Evolutionary conservation across 2,888 invertebrate genomes (phyloP), one percentile per base, ranked within the genome.

Genomic region (Polydrusus pterygomalis): DNA sequence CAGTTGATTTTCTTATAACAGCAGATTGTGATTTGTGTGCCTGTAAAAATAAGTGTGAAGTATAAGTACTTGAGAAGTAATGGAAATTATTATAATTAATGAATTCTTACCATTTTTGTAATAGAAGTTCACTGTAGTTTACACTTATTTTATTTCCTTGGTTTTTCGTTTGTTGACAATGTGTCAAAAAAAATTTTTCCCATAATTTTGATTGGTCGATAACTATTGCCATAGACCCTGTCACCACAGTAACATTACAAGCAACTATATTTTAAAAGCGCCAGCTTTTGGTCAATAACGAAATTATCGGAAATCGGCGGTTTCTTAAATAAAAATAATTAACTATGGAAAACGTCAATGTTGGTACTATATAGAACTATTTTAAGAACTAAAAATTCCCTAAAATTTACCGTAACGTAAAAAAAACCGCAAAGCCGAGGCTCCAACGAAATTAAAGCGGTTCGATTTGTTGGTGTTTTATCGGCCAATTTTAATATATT

Each of bases 1-100:
- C 70, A 15, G 76, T 20, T 10, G 54, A 15, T 25, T 75, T 77
- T 47, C 71, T 77, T 15, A 56, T 0, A 15, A 67, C 65, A n/a
- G 63, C 75, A 58, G 68, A 30, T 73, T 68, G 69, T 5, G 62
- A 17, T 51, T 72, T n/a, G 49, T 30, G 13, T 6, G 34, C 25
- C n/a, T 30, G 11, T 3, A 54, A 56, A 34, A 34, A n/a, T 13
- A 54, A 54, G 18, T 11, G 10, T 25, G n/a, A 25, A 11, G 25
- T 1, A 30, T 2, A 17, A 30, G 1, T 25, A 51, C n/a, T 25
- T 25, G 25, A 3, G 5, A 25, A 25, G 5, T 3, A 3, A 25
- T 25, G 13, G n/a, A 8, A 34, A 34, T 10, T 11, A 54, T 5
- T 25, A 15, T 1, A 15, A 30, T 34, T 60, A 17, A 38, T 18